A percentile compares a stretch with the other conserved stretches of the same genome.
These are phyloP conservation scores for Plumapathes pennacea DNA, from an alignment of 92 coral and sea anemone genomes.

Conservation along the genomic window DNA sequence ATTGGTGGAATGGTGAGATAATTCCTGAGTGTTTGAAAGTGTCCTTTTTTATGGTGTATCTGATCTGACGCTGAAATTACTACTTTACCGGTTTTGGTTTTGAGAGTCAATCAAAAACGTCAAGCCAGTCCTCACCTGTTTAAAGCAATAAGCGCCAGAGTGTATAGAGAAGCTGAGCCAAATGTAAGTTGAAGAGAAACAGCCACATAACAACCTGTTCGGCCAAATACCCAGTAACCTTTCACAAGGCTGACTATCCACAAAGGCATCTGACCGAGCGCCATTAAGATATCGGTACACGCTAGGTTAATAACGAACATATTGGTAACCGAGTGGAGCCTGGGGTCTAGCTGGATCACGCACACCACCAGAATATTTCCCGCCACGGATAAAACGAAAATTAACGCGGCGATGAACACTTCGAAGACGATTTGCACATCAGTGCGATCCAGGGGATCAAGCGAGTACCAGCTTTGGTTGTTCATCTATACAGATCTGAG, in stretches of 20 bases:
- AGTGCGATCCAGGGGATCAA: constrained; percentile 46
- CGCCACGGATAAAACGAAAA: constrained; percentile 25
- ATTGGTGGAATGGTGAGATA: too few species aligned
- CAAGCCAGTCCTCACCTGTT: too few species aligned
- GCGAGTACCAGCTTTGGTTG: too few species aligned
- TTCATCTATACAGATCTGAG: too few species aligned
- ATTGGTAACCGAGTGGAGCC: constrained; percentile 42
- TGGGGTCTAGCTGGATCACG: constrained; percentile 50
- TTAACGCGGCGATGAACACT: constrained; percentile 24
- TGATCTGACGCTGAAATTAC: too few species aligned
- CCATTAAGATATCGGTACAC: constrained; percentile 53
- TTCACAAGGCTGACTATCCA: constrained; percentile 39
- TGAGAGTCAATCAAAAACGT: too few species aligned
- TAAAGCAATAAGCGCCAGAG: constrained; percentile 47
- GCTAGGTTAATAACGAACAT: constrained; percentile 60
- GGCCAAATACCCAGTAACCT: constrained; percentile 40
- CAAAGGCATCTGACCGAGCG: constrained; percentile 49
- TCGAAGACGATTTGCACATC: constrained; percentile 26
- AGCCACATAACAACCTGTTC: constrained; percentile 28
- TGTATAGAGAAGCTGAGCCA: constrained; percentile 46
- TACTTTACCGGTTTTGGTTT: too few species aligned
- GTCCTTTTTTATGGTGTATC: too few species aligned
- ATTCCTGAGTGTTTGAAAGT: too few species aligned
- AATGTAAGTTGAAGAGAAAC: constrained; percentile 33
- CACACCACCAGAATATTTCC: constrained; percentile 49